Base-by-base conservation (phyloP, 2,888 invertebrate species). In the Lagria hirta region DNA sequence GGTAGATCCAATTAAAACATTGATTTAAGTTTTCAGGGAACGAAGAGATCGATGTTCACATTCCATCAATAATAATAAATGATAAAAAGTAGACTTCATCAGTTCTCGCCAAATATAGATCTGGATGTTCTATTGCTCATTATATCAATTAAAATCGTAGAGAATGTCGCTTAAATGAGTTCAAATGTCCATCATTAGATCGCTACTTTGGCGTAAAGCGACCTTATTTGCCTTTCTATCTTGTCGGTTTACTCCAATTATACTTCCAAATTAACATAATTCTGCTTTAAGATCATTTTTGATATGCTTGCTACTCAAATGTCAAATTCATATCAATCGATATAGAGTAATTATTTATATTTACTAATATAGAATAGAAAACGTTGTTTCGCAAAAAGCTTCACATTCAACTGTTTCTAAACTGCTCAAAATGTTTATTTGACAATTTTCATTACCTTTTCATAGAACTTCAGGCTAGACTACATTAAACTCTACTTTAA, bases 91-190 rank as follows among this genome's bases (percentile, higher is more conserved):
- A 16, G 48, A 48, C 35, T 46, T 23, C 42, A 49, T 46, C 49
- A 44, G 44, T 47, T 49, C 43, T 51, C 33, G 48, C 59, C 56
- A 57, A 59, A 59, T 61, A 58, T 50, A 57, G 58, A 52, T 51
- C 43, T 43, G 48, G 43, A 40, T 51, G 52, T 52, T 48, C 48
- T 52, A 55, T 54, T 54, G 46, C 51, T 59, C 55, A 54, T 57
- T 58, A 59, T 57, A 57, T 58, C 58, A 62, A 62, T 62, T 62
- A 60, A 58, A 38, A 51, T 51, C 43, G 36, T 14, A 48, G 43
- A 52, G 59, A 61, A 60, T 60, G 61, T 59, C 54, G 57, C 47
- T 57, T 49, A 56, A 57, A 61, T 59, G 55, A 61, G 49, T 49
- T 54, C 42, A 48, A 58, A 58, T 57, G 56, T 60, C 60, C 54